Evolutionary conservation across 1,140 invertebrate genomes (phyloP).

Genomic region (Anastatus disparis): DNA sequence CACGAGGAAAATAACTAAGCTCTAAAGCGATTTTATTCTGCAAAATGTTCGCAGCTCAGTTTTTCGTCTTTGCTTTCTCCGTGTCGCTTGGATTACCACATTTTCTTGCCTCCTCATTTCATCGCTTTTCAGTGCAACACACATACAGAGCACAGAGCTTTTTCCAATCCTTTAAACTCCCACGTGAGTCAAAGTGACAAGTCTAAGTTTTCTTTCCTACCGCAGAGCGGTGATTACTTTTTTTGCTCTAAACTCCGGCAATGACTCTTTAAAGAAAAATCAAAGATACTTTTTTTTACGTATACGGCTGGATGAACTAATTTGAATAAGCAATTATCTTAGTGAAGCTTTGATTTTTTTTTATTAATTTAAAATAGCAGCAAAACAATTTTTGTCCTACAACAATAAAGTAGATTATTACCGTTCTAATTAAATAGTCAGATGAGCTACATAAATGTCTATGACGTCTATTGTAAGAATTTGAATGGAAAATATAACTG

Average conservation of each 20-base stretch:
- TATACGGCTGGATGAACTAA: too few species aligned
- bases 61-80: background rate
- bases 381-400: too few species aligned
- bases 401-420: too few species aligned
- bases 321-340: too few species aligned
- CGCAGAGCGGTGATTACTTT: background rate
- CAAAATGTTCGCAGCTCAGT: background rate
- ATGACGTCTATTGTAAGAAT: too few species aligned
- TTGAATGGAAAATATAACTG: too few species aligned
- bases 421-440: too few species aligned
- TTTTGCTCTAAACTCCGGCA: background rate
- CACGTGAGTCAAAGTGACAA: constrained; percentile 5
- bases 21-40: background rate
- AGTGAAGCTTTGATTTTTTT: too few species aligned
- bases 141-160: background rate
- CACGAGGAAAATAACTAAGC: constrained; percentile 1
- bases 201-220: background rate
- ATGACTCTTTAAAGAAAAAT: background rate
- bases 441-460: too few species aligned
- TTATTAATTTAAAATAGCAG: too few species aligned
- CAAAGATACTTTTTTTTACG: background rate
- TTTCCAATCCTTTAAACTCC: background rate
- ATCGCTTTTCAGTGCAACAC: background rate
- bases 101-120: constrained; percentile 16
- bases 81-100: background rate